Conservation (phyloP, 2,113 vertebrate species). For the Platichthys stellatus region DNA sequence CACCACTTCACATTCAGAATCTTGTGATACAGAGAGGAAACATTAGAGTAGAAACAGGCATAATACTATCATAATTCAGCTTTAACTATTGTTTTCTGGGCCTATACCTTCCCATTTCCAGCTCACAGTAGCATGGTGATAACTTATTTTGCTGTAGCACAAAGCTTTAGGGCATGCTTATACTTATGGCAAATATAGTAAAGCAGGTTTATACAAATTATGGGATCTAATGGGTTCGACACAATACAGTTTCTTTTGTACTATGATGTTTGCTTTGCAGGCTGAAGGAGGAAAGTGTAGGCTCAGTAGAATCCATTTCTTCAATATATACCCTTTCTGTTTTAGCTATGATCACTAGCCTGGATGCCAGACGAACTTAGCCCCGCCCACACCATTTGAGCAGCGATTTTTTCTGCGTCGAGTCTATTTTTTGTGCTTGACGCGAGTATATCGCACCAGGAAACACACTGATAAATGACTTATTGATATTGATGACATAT, state of each 20-base stretch:
- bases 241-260: neutral
- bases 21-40: neutral
- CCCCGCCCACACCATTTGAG: too few relatives aligned
- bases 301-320: neutral
- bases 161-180: neutral
- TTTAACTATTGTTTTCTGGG: neutral
- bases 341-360: too few relatives aligned
- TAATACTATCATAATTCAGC: too few relatives aligned
- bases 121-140: neutral
- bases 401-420: too few relatives aligned
- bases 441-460: too few relatives aligned
- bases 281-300: neutral
- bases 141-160: neutral
- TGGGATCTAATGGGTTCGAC: slow-evolving; percentile 1
- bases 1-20: neutral
- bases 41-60: too few relatives aligned
- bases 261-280: neutral
- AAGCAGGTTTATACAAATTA: neutral
- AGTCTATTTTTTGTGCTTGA: too few relatives aligned
- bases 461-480: too few relatives aligned
- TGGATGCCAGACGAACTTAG: too few relatives aligned
- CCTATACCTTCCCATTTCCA: neutral
- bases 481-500: too few relatives aligned
- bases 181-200: slow-evolving; percentile 18
- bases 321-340: too few relatives aligned